phyloP scores from a whole-genome alignment of 2,888 invertebrate species.

The Cheilosia pagana region DNA sequence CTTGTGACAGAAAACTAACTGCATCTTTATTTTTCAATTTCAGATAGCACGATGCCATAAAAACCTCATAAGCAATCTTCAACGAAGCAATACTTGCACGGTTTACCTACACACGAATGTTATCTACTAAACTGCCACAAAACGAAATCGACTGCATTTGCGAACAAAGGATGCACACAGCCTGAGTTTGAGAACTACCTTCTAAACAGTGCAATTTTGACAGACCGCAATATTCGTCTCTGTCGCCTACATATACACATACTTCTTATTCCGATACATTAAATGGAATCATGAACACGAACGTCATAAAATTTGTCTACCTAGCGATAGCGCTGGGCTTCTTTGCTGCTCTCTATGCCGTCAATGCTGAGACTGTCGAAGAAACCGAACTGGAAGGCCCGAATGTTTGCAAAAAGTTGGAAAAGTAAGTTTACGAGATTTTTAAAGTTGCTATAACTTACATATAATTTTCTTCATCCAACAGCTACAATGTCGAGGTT shows the following conservation, averaged over 20 bases:
- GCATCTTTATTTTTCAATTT: not conserved
- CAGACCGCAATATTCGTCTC: not conserved
- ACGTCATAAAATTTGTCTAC: conserved; percentile 33
- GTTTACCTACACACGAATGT: conserved; percentile 18
- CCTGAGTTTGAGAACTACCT: not conserved
- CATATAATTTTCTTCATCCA: not conserved
- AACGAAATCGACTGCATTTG: conserved; percentile 36
- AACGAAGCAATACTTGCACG: conserved; percentile 10
- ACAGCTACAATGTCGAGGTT: conserved; percentile 91
- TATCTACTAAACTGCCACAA: conserved; percentile 28
- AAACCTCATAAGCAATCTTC: not conserved
- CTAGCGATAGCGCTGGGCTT: conserved; percentile 47
- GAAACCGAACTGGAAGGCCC: conserved; percentile 86
- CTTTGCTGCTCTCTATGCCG: conserved; percentile 25
- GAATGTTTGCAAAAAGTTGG: conserved; percentile 91
- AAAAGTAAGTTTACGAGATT: conserved; percentile 86
- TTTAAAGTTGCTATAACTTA: too few species aligned
- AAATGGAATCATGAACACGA: conserved; percentile 50
- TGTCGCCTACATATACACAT: not conserved
- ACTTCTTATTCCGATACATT: not conserved
- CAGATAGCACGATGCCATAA: conserved; percentile 6
- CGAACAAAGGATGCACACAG: conserved; percentile 14
- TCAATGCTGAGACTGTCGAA: conserved; percentile 36
- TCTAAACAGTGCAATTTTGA: not conserved
- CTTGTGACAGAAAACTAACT: not conserved